phyloP scores from a whole-genome alignment of 2,797 vertebrate species.

The Chaetophractus vellerosus region DNA sequence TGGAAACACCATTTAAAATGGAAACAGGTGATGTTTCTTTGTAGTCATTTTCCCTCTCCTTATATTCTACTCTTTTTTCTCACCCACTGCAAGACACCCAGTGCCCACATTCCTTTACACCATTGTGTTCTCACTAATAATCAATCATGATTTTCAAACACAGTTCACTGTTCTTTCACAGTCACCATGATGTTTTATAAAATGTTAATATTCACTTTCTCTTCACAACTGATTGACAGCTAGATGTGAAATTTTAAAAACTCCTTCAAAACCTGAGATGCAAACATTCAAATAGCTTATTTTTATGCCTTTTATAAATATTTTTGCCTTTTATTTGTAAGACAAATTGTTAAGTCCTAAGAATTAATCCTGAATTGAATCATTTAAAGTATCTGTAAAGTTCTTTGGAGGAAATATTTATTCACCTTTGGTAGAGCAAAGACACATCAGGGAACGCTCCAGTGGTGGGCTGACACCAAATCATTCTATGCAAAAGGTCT shows the following conservation, averaged over 20 bases:
- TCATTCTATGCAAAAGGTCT: neutral
- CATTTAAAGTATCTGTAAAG: neutral
- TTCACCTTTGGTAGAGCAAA: neutral
- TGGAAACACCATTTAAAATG: neutral
- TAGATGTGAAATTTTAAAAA: neutral
- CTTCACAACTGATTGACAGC: neutral
- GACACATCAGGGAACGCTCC: neutral
- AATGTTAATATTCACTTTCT: neutral
- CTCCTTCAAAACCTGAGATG: neutral
- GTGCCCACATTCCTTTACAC: neutral
- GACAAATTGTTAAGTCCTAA: neutral
- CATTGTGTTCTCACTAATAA: neutral
- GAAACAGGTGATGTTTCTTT: neutral
- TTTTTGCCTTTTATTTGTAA: neutral
- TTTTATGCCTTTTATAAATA: constrained; percentile 22
- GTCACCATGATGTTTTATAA: neutral
- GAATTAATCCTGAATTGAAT: neutral
- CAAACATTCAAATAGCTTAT: constrained; percentile 8
- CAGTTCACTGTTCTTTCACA: neutral
- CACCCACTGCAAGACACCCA: neutral
- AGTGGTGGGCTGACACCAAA: neutral
- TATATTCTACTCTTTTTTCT: neutral
- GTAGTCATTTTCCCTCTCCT: neutral
- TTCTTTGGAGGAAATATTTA: neutral
- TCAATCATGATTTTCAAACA: neutral